phyloP scores from a whole-genome alignment of 1,140 invertebrate genomes.

The Atta cephalotes region DNA sequence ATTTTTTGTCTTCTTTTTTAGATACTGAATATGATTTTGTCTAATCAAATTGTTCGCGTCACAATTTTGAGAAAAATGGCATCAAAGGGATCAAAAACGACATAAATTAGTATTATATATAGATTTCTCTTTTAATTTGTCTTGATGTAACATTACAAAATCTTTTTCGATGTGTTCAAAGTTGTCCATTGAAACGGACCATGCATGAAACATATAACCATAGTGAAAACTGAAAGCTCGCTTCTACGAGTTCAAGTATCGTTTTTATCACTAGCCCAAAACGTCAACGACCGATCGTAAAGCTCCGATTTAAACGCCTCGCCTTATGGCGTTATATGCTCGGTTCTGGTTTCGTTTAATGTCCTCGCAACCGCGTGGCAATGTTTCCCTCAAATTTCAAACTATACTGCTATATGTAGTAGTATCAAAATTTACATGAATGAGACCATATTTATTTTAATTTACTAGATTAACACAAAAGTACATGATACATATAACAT shows the following conservation, averaged over 20 bases:
- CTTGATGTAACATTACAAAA: slow-evolving; percentile 4
- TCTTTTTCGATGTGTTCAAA: not conserved
- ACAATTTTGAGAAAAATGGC: no score
- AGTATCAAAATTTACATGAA: not conserved
- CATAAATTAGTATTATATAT: no score
- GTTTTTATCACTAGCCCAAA: slow-evolving; percentile 73
- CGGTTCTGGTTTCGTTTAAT: slow-evolving; percentile 50
- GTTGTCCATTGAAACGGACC: slow-evolving; percentile 6
- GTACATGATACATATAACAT: not conserved
- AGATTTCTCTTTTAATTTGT: not conserved
- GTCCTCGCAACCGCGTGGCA: slow-evolving; percentile 3
- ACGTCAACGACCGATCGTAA: slow-evolving; percentile 72
- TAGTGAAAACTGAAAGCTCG: slow-evolving; percentile 23
- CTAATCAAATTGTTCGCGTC: no score
- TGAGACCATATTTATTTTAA: slow-evolving; percentile 2
- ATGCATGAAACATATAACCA: slow-evolving; percentile 8
- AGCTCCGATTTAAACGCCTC: slow-evolving; percentile 62
- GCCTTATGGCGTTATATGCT: slow-evolving; percentile 48
- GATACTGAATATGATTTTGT: no score
- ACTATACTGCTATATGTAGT: not conserved
- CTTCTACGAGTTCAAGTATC: slow-evolving; percentile 52
- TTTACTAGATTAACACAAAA: not conserved
- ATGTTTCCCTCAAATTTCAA: slow-evolving; percentile 34
- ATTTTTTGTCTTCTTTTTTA: no score
- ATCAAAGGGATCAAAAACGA: no score